phyloP scores from a whole-genome alignment of 2,113 vertebrate genomes.

The Lasiurus cinereus region DNA sequence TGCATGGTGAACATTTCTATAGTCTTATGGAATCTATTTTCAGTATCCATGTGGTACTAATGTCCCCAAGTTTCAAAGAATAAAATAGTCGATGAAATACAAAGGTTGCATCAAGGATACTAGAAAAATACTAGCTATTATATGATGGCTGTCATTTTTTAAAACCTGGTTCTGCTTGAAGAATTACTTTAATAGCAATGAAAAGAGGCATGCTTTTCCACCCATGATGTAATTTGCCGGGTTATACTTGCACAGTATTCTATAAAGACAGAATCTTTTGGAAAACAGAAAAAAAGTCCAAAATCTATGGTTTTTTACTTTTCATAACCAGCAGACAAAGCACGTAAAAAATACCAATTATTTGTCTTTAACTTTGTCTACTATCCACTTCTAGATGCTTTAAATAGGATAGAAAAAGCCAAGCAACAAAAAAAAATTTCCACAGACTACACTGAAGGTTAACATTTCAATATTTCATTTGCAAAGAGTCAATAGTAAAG shows the following conservation, averaged over 20 bases:
- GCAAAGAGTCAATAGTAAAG: conserved; percentile 42
- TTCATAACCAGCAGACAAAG: conserved; percentile 68
- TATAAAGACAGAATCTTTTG: background rate
- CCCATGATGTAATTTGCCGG: background rate
- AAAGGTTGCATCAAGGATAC: conserved; percentile 36
- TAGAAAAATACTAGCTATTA: conserved; percentile 31
- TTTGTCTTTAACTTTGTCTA: conserved; percentile 8
- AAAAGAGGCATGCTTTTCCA: conserved; percentile 22
- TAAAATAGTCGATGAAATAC: background rate
- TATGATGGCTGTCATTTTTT: background rate
- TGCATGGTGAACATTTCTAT: background rate
- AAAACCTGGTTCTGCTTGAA: conserved; percentile 30
- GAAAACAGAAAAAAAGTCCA: background rate
- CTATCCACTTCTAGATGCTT: conserved; percentile 42
- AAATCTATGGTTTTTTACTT: conserved; percentile 45
- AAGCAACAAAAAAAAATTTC: conserved; percentile 29
- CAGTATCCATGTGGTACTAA: conserved; percentile 23
- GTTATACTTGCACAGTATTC: background rate
- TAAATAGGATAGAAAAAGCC: background rate
- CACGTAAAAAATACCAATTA: conserved; percentile 45
- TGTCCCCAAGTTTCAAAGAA: conserved; percentile 45
- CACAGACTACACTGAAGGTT: background rate
- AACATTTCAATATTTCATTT: background rate
- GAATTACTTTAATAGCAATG: conserved; percentile 14
- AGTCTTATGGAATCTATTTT: conserved; percentile 1